Evolutionary conservation across 1,140 invertebrate species (phyloP).

Genomic region (Trichoplusia ni): DNA sequence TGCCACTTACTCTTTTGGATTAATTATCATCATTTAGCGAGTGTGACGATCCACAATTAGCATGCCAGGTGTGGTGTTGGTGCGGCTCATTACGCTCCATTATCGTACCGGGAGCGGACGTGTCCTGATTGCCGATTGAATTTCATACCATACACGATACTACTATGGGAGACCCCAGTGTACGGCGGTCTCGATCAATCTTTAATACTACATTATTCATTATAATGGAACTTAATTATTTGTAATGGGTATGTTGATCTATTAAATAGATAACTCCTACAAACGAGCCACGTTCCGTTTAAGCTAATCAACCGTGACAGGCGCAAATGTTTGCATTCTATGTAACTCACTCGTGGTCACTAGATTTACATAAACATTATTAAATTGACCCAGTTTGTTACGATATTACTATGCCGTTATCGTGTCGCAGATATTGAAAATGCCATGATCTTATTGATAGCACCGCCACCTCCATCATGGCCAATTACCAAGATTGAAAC

Average conservation of each 20-base stretch:
- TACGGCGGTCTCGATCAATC: slow-evolving; percentile 14
- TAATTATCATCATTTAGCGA: slow-evolving; percentile 52
- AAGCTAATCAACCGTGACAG: slow-evolving; percentile 19
- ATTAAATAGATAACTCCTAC: slow-evolving; percentile 19
- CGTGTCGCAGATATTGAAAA: background rate
- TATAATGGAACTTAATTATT: slow-evolving; percentile 24
- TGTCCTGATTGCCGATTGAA: slow-evolving; percentile 51
- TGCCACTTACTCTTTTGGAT: slow-evolving; percentile 34
- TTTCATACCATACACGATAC: slow-evolving; percentile 26
- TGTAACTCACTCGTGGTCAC: too few species aligned
- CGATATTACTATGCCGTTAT: slow-evolving; percentile 12
- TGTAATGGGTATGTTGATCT: slow-evolving; percentile 13
- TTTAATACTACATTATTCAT: slow-evolving; percentile 30
- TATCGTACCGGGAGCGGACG: slow-evolving; percentile 53
- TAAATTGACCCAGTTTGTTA: slow-evolving; percentile 13
- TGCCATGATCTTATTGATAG: slow-evolving; percentile 4
- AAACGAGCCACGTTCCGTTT: slow-evolving; percentile 16
- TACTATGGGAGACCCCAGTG: background rate
- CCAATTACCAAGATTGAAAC: slow-evolving; percentile 37
- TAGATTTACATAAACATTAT: slow-evolving; percentile 21
- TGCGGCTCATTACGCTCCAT: slow-evolving; percentile 62
- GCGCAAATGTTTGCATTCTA: slow-evolving; percentile 9
- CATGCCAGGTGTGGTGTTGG: slow-evolving; percentile 49
- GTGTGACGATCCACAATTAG: slow-evolving; percentile 54
- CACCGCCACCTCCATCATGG: slow-evolving; percentile 29